Conservation (phyloP, 1,140 invertebrate genomes). For the Carcinoscorpius rotundicauda region DNA sequence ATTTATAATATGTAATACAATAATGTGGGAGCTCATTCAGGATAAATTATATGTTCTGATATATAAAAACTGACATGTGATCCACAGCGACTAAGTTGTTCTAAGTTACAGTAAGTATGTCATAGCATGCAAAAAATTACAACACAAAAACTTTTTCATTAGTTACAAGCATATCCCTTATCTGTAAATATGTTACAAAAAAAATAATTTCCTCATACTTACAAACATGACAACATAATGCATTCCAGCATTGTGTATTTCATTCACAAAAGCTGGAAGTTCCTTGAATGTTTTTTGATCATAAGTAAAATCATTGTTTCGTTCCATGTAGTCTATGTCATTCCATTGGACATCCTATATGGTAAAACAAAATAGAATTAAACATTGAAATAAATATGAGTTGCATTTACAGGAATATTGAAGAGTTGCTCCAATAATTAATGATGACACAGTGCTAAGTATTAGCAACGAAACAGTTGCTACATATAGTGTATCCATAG, state of each 20-base stretch:
- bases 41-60: too few species aligned
- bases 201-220: constrained; percentile 4
- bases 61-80: too few species aligned
- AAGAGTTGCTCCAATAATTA: too few species aligned
- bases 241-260: constrained; percentile 31
- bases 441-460: too few species aligned
- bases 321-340: constrained; percentile 38
- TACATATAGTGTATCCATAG: too few species aligned
- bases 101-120: too few species aligned
- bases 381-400: constrained; percentile 29
- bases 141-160: constrained; percentile 5
- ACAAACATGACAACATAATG: constrained; percentile 29
- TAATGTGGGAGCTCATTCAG: too few species aligned
- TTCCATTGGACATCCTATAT: constrained; percentile 33
- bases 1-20: too few species aligned
- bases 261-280: constrained; percentile 32
- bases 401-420: not conserved
- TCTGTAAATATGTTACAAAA: not conserved
- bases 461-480: too few species aligned
- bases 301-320: constrained; percentile 34
- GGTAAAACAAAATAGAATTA: not conserved
- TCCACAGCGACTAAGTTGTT: too few species aligned
- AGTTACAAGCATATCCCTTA: not conserved
- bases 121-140: not conserved
- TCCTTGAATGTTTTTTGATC: constrained; percentile 30